These are phyloP conservation scores for Sceloporus tristichus DNA, from an alignment of 2,113 vertebrate genomes.

Conservation along the genomic window DNA sequence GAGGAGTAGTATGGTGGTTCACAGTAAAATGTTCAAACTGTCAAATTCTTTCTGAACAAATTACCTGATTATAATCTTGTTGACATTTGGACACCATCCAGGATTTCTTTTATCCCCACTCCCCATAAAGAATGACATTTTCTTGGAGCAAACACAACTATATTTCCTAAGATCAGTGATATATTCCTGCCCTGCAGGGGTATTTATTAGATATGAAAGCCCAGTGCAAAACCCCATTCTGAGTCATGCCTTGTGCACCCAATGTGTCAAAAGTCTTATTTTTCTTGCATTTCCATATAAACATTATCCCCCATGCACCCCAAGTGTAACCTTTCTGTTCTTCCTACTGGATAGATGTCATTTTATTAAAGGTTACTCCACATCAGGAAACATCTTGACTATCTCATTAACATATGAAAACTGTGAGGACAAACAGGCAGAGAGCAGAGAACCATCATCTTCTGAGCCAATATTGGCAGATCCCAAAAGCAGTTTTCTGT, in stretches of 20 bases:
- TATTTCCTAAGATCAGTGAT: constrained; percentile 49
- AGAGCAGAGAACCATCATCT: not conserved
- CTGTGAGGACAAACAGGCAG: no score
- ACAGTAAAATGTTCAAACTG: constrained; percentile 64
- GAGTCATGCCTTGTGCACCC: not conserved
- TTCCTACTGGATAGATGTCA: not conserved
- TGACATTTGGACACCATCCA: constrained; percentile 71
- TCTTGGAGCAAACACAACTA: constrained; percentile 64
- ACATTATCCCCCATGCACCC: not conserved
- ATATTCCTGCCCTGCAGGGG: constrained; percentile 44
- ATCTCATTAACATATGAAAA: not conserved
- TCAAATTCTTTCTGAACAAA: constrained; percentile 71
- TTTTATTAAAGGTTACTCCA: not conserved
- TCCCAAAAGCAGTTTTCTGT: not conserved
- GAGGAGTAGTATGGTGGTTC: constrained; percentile 57
- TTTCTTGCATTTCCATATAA: no score
- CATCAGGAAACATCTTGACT: not conserved
- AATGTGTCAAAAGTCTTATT: not conserved
- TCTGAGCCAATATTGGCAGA: no score
- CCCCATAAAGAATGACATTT: constrained; percentile 52
- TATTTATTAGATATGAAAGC: constrained; percentile 7
- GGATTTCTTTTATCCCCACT: constrained; percentile 16
- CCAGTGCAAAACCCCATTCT: not conserved
- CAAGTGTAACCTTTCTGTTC: not conserved
- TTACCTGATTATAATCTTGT: constrained; percentile 70